Evolutionary conservation across 2,797 vertebrate genomes (phyloP).

Genomic region (Paratrypauchen microcephalus): DNA sequence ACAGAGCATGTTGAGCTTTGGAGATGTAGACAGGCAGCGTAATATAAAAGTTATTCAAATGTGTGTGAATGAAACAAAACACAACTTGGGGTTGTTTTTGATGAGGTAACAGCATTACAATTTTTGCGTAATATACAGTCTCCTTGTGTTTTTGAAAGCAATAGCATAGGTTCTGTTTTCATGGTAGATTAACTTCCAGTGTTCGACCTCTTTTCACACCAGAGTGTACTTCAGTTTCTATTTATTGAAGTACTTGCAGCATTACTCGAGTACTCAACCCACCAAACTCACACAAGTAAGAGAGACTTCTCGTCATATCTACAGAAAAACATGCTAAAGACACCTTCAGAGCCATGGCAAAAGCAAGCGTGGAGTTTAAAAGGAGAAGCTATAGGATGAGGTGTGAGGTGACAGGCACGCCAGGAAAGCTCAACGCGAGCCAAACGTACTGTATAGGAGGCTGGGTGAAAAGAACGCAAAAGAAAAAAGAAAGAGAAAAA

Average conservation of each 20-base stretch:
- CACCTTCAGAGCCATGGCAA: neutral
- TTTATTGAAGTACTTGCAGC: neutral
- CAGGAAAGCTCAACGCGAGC: constrained; percentile 1
- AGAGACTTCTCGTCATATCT: neutral
- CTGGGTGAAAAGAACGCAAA: neutral
- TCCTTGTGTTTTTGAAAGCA: too few species aligned
- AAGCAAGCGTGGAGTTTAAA: neutral
- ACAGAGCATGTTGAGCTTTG: too few species aligned
- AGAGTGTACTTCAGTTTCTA: neutral
- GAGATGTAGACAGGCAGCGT: too few species aligned
- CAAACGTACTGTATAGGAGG: constrained; percentile 22
- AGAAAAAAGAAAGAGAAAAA: neutral
- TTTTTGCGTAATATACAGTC: too few species aligned
- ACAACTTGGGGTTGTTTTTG: too few species aligned
- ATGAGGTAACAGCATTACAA: too few species aligned
- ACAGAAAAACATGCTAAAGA: neutral
- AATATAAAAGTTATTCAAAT: too few species aligned
- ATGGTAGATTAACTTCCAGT: too few species aligned
- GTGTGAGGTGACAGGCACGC: constrained; percentile 20
- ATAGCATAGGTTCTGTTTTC: too few species aligned
- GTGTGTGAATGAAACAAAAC: too few species aligned
- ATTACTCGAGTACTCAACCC: neutral
- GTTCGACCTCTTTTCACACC: too few species aligned
- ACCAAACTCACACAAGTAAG: neutral
- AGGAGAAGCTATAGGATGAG: constrained; percentile 18